Conservation (phyloP, 1,140 invertebrate genomes). For the Phocides pigmalion region DNA sequence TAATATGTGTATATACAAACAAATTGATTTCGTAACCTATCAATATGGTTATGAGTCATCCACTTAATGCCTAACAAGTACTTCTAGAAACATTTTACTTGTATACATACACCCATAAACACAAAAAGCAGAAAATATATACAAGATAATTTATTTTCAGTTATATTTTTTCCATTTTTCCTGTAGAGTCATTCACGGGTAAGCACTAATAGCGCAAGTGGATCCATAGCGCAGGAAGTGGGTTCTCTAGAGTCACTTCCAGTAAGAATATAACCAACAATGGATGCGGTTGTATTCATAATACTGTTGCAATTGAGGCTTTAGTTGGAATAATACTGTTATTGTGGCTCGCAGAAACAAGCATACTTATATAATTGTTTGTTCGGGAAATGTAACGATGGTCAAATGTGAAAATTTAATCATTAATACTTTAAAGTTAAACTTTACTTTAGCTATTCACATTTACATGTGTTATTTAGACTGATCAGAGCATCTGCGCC, state of each 20-base stretch:
- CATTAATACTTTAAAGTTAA: no score
- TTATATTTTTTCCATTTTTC: slow-evolving; percentile 15
- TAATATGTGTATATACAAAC: no score
- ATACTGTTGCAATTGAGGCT: slow-evolving; percentile 6
- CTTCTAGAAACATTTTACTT: no score
- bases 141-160: not conserved
- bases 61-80: no score
- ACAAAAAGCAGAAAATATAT: slow-evolving; percentile 3
- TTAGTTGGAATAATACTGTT: not conserved
- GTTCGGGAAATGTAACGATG: not conserved
- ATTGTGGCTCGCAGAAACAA: not conserved
- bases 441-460: no score
- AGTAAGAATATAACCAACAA: slow-evolving; percentile 24
- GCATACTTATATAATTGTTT: not conserved
- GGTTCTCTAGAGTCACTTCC: slow-evolving; percentile 27
- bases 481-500: no score
- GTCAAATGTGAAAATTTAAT: no score
- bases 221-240: slow-evolving; percentile 5
- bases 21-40: no score
- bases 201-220: slow-evolving; percentile 19
- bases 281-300: slow-evolving; percentile 9
- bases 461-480: no score
- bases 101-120: no score
- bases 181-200: slow-evolving; percentile 16
- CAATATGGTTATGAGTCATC: no score